Evolutionary conservation across 2,888 invertebrate genomes (phyloP), one percentile per base, ranked within the genome.

Genomic region (Morpho achilles): DNA sequence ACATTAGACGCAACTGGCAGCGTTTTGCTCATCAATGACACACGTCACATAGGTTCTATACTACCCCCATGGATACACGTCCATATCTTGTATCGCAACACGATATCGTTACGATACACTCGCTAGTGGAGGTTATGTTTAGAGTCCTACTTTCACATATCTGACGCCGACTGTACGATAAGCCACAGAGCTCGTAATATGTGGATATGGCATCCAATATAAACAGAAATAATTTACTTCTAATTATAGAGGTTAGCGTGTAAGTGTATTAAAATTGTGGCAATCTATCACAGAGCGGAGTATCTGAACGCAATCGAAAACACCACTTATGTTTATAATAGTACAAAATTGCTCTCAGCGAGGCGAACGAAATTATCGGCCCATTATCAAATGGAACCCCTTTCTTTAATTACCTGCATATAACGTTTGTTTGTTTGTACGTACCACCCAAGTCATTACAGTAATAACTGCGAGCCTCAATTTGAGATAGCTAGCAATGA

Each of bases 391-490:
- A 80, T 80, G 73, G 79, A 80, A 87, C 84, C 87, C 87, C 84
- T 88, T 89, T 85, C 87, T 85, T 88, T 89, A 88, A 89, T 89
- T 89, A 87, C 82, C 80, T 77, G 74, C 70, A 77, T 70, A 80
- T 84, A 82, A 85, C 84, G 78, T 86, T 84, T 86, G 87, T 88
- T 84, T 84, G 83, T 84, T 87, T 86, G 80, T 81, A 73, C 73
- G 78, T 75, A 76, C 78, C 79, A 79, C 75, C 76, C 74, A 69
- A 75, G 77, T 80, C 77, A 84, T 87, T 89, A 87, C 75, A 71
- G 72, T 86, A 86, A 87, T 87, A 79, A 80, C 77, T 66, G 75
- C 73, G 71, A 75, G 76, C 80, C 74, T 76, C 80, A 76, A 81
- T 84, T 82, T 80, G 72, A 75, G 80, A 78, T 76, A 76, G 54